A percentile compares a stretch with the other conserved stretches of the same genome.
phyloP scores from a whole-genome alignment of 1,140 invertebrate species.

The Magallana angulata region DNA sequence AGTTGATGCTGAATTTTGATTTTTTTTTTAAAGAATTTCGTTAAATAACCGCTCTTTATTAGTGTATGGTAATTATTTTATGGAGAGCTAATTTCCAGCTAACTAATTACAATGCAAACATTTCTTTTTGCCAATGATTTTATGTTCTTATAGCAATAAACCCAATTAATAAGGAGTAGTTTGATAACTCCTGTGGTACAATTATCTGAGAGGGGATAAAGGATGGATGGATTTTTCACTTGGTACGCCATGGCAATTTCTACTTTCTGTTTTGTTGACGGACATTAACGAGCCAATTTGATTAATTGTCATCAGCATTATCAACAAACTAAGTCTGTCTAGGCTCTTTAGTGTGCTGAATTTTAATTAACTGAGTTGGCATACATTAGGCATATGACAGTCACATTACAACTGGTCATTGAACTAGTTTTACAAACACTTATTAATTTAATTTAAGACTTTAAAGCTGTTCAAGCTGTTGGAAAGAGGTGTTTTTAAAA shows the following conservation, averaged over 20 bases:
- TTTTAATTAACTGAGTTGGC: neutral
- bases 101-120: neutral
- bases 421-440: neutral
- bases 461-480: no score
- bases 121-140: no score
- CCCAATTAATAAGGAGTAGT: no score
- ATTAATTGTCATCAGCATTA: neutral
- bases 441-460: no score
- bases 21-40: no score
- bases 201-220: neutral
- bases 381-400: neutral
- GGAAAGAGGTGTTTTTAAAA: no score
- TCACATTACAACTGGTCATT: neutral
- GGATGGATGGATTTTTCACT: neutral
- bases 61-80: no score
- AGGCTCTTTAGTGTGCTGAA: neutral
- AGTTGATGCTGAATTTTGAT: no score
- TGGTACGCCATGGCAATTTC: neutral
- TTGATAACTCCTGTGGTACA: neutral
- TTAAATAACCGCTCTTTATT: no score
- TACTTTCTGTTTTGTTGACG: neutral
- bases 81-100: no score
- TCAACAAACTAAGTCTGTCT: constrained; percentile 2
- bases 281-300: neutral
- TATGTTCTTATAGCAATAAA: no score